phyloP scores from a whole-genome alignment of 2,797 vertebrate genomes.

The Bradypodion pumilum region DNA sequence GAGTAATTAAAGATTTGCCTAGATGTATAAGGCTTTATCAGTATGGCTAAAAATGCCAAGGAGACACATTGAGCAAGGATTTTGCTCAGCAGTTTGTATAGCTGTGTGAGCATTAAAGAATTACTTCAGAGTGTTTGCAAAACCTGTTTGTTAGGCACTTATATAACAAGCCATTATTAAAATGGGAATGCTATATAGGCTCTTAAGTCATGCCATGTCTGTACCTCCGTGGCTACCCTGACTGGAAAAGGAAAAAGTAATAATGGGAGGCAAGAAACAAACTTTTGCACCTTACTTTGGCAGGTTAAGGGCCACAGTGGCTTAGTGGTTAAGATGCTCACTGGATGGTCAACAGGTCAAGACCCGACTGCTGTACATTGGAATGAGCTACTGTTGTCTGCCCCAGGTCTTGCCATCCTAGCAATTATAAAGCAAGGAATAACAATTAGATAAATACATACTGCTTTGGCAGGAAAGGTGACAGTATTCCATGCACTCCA shows the following conservation, averaged over 20 bases:
- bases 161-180: slow-evolving; percentile 63
- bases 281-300: not conserved
- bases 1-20: slow-evolving; percentile 77
- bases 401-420: too few species aligned
- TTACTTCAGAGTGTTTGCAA: slow-evolving; percentile 69
- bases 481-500: too few species aligned
- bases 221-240: not conserved
- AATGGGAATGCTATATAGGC: slow-evolving; percentile 53
- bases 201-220: slow-evolving; percentile 13
- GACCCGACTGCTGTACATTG: too few species aligned
- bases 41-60: slow-evolving; percentile 75
- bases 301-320: too few species aligned
- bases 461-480: too few species aligned
- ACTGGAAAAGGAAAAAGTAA: fast-evolving
- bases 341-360: too few species aligned
- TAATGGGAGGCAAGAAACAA: not conserved
- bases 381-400: too few species aligned
- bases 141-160: slow-evolving; percentile 61
- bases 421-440: too few species aligned
- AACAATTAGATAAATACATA: too few species aligned
- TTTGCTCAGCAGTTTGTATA: slow-evolving; percentile 77
- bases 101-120: slow-evolving; percentile 65
- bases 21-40: slow-evolving; percentile 79
- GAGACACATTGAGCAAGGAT: slow-evolving; percentile 72
- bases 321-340: too few species aligned